Conservation (phyloP, 30 jellyfish, hydroid and myxozoan species). For the Chironex yamaguchii region DNA sequence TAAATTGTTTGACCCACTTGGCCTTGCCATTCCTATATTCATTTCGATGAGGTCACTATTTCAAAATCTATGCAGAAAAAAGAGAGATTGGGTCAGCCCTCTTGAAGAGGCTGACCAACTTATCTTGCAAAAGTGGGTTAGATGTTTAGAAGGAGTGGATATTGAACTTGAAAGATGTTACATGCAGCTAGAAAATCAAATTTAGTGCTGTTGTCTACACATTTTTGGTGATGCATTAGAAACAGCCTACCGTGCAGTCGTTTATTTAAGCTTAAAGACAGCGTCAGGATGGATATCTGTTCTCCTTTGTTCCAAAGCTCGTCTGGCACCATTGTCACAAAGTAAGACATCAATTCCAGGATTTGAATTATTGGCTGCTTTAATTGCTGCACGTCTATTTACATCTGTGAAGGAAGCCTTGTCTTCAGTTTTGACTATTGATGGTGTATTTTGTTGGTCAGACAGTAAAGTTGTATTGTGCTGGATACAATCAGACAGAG, state of each 20-base stretch:
- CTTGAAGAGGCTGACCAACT: no score
- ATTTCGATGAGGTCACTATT: no score
- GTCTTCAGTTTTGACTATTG: background rate
- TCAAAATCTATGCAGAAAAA: no score
- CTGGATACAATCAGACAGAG: conserved; percentile 33
- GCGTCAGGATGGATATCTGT: conserved; percentile 1
- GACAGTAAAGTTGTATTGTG: conserved; percentile 26
- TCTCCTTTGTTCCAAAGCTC: conserved; percentile 3
- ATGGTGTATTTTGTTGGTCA: conserved; percentile 20
- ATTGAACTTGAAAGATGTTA: no score
- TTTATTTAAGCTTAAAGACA: background rate
- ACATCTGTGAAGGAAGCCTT: conserved; percentile 6
- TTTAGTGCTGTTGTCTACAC: background rate
- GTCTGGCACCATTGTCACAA: conserved; percentile 11
- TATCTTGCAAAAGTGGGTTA: no score
- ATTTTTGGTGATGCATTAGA: conserved; percentile 12
- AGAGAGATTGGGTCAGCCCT: no score
- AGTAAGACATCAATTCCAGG: conserved; percentile 20
- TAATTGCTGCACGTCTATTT: conserved; percentile 30
- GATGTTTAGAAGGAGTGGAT: no score
- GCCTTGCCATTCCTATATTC: no score
- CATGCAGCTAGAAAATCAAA: no score
- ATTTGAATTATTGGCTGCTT: conserved; percentile 25
- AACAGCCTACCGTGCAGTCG: conserved; percentile 23
- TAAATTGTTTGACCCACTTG: no score